Percentiles rank a stretch among this genome's conserved stretches.
phyloP scores from a whole-genome alignment of 2,797 vertebrate genomes.

The Ctenopoma kingsleyae region DNA sequence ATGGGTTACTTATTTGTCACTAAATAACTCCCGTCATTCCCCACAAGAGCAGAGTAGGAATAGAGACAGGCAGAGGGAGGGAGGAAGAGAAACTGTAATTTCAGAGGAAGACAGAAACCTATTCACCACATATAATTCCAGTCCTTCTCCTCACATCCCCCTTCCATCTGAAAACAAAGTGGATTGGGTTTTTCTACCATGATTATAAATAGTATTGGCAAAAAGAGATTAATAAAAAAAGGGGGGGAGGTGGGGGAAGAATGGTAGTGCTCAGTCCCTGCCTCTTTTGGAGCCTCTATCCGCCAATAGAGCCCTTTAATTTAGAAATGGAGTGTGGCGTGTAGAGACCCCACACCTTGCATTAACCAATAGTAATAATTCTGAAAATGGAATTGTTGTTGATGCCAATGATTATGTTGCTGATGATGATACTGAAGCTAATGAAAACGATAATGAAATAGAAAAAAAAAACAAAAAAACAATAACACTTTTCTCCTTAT shows the following conservation, averaged over 20 bases:
- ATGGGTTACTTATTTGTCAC: conserved; percentile 73
- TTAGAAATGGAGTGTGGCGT: conserved; percentile 54
- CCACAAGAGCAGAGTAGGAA: conserved; percentile 49
- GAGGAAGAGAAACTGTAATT: conserved; percentile 26
- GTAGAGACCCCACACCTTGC: conserved; percentile 57
- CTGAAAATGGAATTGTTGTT: conserved; percentile 63
- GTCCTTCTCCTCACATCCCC: conserved; percentile 33
- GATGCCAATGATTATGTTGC: conserved; percentile 56
- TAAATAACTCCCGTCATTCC: conserved; percentile 67
- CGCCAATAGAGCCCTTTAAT: conserved; percentile 76
- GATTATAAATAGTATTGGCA: neutral
- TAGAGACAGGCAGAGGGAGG: conserved; percentile 26
- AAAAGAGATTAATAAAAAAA: conserved; percentile 38
- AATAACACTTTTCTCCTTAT: conserved; percentile 75
- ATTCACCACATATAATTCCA: conserved; percentile 30
- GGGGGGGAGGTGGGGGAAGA: conserved; percentile 18
- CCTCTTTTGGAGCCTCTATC: conserved; percentile 51
- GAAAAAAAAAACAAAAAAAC: conserved; percentile 47
- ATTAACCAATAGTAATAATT: conserved; percentile 78
- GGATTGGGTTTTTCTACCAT: conserved; percentile 1
- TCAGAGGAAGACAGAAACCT: conserved; percentile 7
- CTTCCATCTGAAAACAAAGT: conserved; percentile 17
- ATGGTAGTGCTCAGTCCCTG: conserved; percentile 56
- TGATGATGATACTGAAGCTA: conserved; percentile 32
- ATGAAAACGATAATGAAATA: conserved; percentile 47